Conservation (phyloP, 2,797 vertebrate genomes). For the Acomys russatus region DNA sequence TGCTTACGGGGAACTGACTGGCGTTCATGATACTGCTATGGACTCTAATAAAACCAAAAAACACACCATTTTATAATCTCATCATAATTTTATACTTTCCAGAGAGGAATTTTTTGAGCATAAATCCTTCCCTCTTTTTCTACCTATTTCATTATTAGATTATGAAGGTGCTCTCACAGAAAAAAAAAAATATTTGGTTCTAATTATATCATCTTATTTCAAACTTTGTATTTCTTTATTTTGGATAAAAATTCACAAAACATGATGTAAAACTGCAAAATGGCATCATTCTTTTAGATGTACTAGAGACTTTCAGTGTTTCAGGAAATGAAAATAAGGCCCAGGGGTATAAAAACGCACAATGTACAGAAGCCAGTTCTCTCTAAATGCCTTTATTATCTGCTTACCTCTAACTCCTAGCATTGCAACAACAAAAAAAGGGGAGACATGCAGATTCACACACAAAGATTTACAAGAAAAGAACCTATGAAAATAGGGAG, state of each 20-base stretch:
- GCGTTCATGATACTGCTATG: not conserved
- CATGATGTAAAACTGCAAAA: not conserved
- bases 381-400: not conserved
- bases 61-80: not conserved
- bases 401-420: not conserved
- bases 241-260: not conserved
- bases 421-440: not conserved
- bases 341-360: not conserved
- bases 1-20: not conserved
- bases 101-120: not conserved
- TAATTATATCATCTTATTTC: conserved; percentile 1
- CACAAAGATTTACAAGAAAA: not conserved
- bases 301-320: not conserved
- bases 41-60: not conserved
- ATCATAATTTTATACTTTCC: not conserved
- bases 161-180: not conserved
- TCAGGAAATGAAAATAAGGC: not conserved
- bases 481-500: not conserved
- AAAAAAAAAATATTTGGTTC: not conserved
- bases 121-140: not conserved
- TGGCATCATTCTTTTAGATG: not conserved
- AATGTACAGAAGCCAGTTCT: not conserved
- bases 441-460: not conserved
- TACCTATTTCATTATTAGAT: not conserved
- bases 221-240: not conserved